Base-by-base conservation (phyloP, 2,797 vertebrate genomes). In the Erpetoichthys calabaricus region DNA sequence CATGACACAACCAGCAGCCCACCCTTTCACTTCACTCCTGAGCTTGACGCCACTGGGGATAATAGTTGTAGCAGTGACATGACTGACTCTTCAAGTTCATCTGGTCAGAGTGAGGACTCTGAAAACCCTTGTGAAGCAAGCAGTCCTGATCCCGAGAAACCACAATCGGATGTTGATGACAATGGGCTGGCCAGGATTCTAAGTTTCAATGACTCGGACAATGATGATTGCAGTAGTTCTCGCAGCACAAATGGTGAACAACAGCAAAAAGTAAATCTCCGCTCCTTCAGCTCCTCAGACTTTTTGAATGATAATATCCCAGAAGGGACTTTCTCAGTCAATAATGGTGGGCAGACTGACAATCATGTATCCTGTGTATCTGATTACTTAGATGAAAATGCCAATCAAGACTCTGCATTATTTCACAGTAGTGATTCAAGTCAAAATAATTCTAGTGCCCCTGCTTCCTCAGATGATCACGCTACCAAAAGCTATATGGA, bases 31-130 rank as follows among this genome's bases (percentile, higher is more conserved):
- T 93, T 92, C 60, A 86, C 71, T 63, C 67, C 80, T 0, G 86
- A 85, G 42, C 67, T 90, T 42, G 76, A 83, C 8, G 67, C 83
- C 1, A 65, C 76, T 1, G 87, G 80, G 0, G 91, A 94, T 64
- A 90, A 88, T 83, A 98, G 94, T 68, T 97, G 91, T 69, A 90
- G 91, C 78, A 97, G 94, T 0, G 88, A 94, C 69, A 95, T 90
- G 90, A 96, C 90, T 0, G 92, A 96, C 63, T 92, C 90, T 4
- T 94, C 82, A 0, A 80, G 80, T 55, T 92, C 85, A 0, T 92
- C 91, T 0, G 77, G 77, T 52, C 78, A 83, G 54, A 89, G 87
- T 0, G 92, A 94, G 75, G 83, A 87, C 68, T 82, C 72, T 0
- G 85, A 89, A 45, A 71, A 69, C 1, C 71, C 65, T 42, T 78